Evolutionary conservation across 2,888 invertebrate species (phyloP).

Genomic region (Mythimna pallens): DNA sequence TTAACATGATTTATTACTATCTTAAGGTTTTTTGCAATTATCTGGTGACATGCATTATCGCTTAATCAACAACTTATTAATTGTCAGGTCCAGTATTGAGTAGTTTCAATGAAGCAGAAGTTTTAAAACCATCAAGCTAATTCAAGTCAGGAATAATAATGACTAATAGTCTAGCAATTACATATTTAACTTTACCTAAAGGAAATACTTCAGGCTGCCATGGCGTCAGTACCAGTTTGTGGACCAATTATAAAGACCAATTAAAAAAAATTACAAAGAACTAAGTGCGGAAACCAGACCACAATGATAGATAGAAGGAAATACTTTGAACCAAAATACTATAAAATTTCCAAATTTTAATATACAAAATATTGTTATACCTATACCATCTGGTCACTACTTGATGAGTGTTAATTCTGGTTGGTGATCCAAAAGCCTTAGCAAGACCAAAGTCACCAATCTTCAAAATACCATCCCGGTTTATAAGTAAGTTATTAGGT

Average conservation of each 20-base stretch:
- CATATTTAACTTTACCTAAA: neutral
- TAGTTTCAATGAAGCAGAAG: neutral
- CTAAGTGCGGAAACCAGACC: too few species aligned
- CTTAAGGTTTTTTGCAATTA: too few species aligned
- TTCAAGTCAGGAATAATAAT: neutral
- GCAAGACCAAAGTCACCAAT: constrained; percentile 99
- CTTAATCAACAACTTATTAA: neutral
- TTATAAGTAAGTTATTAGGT: constrained; percentile 99
- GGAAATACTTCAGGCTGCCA: neutral
- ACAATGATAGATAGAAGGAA: too few species aligned
- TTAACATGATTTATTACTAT: too few species aligned
- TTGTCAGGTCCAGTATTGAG: neutral
- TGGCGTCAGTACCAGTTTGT: too few species aligned
- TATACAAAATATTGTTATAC: constrained; percentile 73
- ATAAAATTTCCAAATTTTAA: neutral
- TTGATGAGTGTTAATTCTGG: constrained; percentile 98
- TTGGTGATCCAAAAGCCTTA: constrained; percentile 99
- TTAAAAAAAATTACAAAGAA: too few species aligned
- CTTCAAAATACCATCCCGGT: constrained; percentile 97
- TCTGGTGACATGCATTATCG: too few species aligned
- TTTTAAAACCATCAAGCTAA: neutral
- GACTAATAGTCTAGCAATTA: neutral
- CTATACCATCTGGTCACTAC: constrained; percentile 99
- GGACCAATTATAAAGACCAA: too few species aligned
- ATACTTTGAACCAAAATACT: neutral